Evolutionary conservation across 37 sponge, comb jelly and placozoan genomes (phyloP).

Genomic region (Crambe crambe): DNA sequence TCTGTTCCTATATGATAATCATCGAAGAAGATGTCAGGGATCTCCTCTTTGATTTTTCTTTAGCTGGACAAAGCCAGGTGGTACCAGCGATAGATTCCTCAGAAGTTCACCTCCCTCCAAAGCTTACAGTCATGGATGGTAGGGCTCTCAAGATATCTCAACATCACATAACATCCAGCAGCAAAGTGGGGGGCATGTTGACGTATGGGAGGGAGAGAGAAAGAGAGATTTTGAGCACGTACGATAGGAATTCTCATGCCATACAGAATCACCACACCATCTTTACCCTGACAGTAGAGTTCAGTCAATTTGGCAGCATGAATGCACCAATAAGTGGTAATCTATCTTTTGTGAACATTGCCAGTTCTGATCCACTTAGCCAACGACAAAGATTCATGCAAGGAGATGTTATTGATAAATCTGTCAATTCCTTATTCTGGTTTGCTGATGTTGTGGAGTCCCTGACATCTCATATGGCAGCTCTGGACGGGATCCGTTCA

Average conservation of each 20-base stretch:
- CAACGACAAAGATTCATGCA: neutral
- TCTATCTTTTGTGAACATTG: constrained; percentile 50
- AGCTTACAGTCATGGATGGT: constrained; percentile 3
- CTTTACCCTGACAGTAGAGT: constrained; percentile 71
- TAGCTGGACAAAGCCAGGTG: too few species aligned
- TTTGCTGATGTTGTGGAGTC: constrained; percentile 29
- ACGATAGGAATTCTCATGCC: neutral
- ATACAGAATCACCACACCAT: constrained; percentile 42
- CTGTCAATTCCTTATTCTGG: constrained; percentile 15
- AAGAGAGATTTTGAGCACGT: constrained; percentile 14
- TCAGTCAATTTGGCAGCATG: constrained; percentile 62
- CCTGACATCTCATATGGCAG: constrained; percentile 4
- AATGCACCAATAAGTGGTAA: constrained; percentile 80
- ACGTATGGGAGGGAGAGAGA: constrained; percentile 23
- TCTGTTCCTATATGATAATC: constrained; percentile 50
- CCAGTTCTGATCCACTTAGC: constrained; percentile 9
- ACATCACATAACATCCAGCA: constrained; percentile 14
- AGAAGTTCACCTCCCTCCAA: constrained; percentile 6
- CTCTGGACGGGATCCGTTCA: neutral
- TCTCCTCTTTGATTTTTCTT: constrained; percentile 22
- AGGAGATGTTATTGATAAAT: neutral
- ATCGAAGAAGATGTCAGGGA: constrained; percentile 59
- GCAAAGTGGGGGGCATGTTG: constrained; percentile 25
- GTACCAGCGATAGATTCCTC: neutral
- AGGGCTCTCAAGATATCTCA: neutral